A percentile compares a stretch with the other conserved stretches of the same genome.
Conservation (phyloP, 2,113 vertebrate genomes). For the Octodon degus region DNA sequence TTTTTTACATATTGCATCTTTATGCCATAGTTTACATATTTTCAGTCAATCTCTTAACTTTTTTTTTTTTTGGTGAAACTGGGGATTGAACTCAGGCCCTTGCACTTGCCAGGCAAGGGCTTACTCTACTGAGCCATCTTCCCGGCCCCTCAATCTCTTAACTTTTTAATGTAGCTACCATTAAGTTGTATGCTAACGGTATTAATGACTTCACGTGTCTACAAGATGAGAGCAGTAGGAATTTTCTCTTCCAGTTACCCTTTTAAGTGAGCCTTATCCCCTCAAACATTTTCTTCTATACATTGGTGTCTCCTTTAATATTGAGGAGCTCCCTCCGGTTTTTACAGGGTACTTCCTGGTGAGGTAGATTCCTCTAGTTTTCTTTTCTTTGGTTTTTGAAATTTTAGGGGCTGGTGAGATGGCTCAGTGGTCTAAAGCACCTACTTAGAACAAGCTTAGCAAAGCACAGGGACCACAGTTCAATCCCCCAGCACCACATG, state of each 20-base stretch:
- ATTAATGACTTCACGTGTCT: neutral
- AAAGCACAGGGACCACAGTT: no score
- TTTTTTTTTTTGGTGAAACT: no score
- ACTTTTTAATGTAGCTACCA: neutral
- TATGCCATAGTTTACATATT: neutral
- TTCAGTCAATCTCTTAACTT: neutral
- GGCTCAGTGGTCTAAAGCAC: no score
- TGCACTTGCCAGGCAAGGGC: no score
- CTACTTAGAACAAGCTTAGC: no score
- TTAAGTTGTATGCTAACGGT: neutral
- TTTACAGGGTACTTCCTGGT: neutral
- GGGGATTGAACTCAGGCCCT: no score
- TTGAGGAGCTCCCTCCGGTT: neutral
- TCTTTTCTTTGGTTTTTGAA: neutral
- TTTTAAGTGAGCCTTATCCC: neutral
- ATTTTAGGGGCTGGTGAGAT: no score
- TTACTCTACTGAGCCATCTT: no score
- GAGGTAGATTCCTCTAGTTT: neutral
- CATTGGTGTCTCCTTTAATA: neutral
- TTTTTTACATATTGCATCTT: neutral
- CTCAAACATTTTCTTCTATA: neutral
- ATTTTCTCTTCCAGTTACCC: neutral
- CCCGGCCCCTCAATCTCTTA: neutral
- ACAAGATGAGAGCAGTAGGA: neutral
- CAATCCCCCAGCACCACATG: no score